Conservation (phyloP, 1,140 invertebrate species). For the Callitettix versicolor region DNA sequence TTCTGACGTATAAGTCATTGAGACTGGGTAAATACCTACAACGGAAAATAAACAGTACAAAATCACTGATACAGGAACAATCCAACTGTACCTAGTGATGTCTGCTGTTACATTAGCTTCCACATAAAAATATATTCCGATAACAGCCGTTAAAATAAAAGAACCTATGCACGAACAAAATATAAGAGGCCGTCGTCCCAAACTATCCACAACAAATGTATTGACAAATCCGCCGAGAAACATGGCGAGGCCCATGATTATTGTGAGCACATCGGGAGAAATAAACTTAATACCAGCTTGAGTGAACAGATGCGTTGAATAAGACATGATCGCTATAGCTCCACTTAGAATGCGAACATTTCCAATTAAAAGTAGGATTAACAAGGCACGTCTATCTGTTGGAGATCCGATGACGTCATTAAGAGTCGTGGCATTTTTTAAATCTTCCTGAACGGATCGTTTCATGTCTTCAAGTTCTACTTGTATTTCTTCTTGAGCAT, state of each 20-base stretch:
- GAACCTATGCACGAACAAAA: conserved; percentile 33
- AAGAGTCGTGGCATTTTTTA: conserved; percentile 11
- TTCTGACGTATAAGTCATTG: conserved; percentile 17
- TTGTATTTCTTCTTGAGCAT: conserved; percentile 5
- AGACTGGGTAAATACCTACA: conserved; percentile 14
- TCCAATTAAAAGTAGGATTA: conserved; percentile 19
- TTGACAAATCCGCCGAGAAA: conserved; percentile 32
- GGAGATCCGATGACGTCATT: conserved; percentile 15
- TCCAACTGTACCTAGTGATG: conserved; percentile 8
- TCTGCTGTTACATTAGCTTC: conserved; percentile 32
- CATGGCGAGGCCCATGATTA: conserved; percentile 11
- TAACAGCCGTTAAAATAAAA: conserved; percentile 22
- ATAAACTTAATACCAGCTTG: background rate
- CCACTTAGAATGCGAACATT: conserved; percentile 17
- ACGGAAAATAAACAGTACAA: conserved; percentile 4
- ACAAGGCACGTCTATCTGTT: conserved; percentile 16
- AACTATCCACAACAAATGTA: conserved; percentile 28
- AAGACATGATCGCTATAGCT: conserved; percentile 20
- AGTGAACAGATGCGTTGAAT: conserved; percentile 18
- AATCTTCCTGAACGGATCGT: conserved; percentile 5
- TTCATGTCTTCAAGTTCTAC: conserved; percentile 18
- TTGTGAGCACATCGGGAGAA: conserved; percentile 12
- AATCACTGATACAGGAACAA: conserved; percentile 5
- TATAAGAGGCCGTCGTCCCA: conserved; percentile 41
- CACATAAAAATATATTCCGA: conserved; percentile 34